Base-by-base conservation (phyloP, 2,888 invertebrate species). In the Saturnia pavonia region DNA sequence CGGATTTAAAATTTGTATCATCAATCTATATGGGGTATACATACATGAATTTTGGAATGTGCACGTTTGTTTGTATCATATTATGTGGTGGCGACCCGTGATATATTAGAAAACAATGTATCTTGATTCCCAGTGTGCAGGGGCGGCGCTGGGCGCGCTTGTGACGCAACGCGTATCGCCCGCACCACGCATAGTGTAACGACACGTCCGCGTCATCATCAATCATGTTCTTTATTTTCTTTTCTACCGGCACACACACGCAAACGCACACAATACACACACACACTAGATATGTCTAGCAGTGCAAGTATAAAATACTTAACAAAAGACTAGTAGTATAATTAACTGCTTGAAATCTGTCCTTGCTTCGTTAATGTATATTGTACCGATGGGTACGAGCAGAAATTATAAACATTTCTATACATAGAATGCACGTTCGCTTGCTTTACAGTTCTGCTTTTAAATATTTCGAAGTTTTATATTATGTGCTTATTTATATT, bases 211-310 rank as follows among this genome's bases (percentile, higher is more conserved):
- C 57, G 57, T 60, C 57, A 60, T 27, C 57, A 60, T 60, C 57
- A 60, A 60, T 60, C 57, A 60, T 60, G 12, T 60, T 27, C 12
- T 60, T 14, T 60, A 60, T 60, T 57, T 25, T 57, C 57, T 25
- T 25, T 60, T 14, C n/a, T 22, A 22, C 54, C 12, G 14, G 25
- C 27, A 60, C 57, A 51, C 51, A 51, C 67, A 67, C 25, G 14
- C 68, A 9, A n/a, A 51, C 48, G 51, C 48, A 45, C 25, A 43
- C 22, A 68, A 27, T 3, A 25, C 25, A 19, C 16, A n/a, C 27
- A 19, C 27, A 4, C 25, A 60, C 25, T 27, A 60, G 25, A 60
- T 25, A 60, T 25, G 25, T 60, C 27, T 27, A 6, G 12, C 57
- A 6, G 25, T 60, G 25, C 27, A 27, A 60, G 27, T 25, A 16